A percentile compares a stretch with the other conserved stretches of the same genome.
Evolutionary conservation across 2,797 vertebrate genomes (phyloP).

Genomic region (Miopithecus talapoin): DNA sequence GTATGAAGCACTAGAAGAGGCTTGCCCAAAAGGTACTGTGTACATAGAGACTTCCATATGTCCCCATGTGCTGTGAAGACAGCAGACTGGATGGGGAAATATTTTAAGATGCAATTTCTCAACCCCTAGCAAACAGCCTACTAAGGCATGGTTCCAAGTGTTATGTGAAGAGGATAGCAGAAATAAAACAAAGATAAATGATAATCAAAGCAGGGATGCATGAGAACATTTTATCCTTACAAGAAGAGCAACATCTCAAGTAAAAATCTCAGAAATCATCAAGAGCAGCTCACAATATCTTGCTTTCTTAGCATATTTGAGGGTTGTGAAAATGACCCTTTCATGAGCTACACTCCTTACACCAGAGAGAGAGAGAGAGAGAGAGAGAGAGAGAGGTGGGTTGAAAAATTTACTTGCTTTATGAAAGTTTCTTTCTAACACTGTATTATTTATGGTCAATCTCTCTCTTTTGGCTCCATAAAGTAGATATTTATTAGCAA

Average conservation of each 20-base stretch:
- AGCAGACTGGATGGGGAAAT: background rate
- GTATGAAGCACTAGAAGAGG: background rate
- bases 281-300: background rate
- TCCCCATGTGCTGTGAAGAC: background rate
- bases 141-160: background rate
- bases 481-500: constrained; percentile 44
- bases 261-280: background rate
- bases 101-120: background rate
- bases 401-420: background rate
- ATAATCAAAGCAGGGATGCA: background rate
- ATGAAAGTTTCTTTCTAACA: background rate
- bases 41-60: background rate
- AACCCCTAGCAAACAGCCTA: background rate
- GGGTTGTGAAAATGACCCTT: background rate
- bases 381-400: background rate
- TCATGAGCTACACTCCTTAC: background rate
- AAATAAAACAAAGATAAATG: background rate
- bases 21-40: background rate
- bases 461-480: background rate
- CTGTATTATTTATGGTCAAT: background rate
- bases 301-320: background rate
- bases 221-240: background rate
- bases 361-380: background rate
- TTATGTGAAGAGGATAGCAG: background rate
- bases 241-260: background rate